Base-by-base conservation (phyloP, 2,888 invertebrate species). In the Lasioglossum calceatum region DNA sequence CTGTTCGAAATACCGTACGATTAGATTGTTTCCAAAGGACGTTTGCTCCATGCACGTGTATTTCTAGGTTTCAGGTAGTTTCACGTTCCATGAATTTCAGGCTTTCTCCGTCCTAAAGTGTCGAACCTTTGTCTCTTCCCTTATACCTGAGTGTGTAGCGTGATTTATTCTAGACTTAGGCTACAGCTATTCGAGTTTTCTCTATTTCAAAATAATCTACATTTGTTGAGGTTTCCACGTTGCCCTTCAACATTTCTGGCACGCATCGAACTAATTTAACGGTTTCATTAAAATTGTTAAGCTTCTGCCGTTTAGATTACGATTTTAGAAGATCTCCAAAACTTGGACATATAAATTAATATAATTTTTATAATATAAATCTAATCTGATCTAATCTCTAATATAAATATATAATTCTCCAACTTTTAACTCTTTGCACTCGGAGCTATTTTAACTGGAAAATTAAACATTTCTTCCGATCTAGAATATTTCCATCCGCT, bases 11-110 rank as follows among this genome's bases (percentile, higher is more conserved):
- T 83, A 58, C 77, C 75, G 32, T 64, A n/a, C 61, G 58, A 79
- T 61, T 64, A 44, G 79, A 83, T 83, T 87, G 83, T 87, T 83
- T 85, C 85, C 32, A 83, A 77, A 71, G 82, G 50, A 42, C 44
- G 75, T 80, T 74, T 54, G 8, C 42, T 39, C 32, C 4, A n/a
- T 27, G 27, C 44, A 50, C n/a, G 47, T 76, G 14, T 50, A 50
- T 77, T 44, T 47, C 36, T 50, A 2, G 12, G 27, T 54, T 73
- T 71, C 83, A 77, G 84, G 84, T 79, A 87, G 81, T 77, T 79
- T 36, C 71, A 67, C 64, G 70, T 87, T 79, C 86, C 80, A 72
- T 14, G 81, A 85, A 87, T 81, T 85, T 79, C 77, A n/a, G n/a
- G 75, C 72, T 73, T 78, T 72, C 71, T 50, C 74, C 74, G 32